Conservation (phyloP, 2,113 vertebrate species). For the Seriola quinqueradiata region DNA sequence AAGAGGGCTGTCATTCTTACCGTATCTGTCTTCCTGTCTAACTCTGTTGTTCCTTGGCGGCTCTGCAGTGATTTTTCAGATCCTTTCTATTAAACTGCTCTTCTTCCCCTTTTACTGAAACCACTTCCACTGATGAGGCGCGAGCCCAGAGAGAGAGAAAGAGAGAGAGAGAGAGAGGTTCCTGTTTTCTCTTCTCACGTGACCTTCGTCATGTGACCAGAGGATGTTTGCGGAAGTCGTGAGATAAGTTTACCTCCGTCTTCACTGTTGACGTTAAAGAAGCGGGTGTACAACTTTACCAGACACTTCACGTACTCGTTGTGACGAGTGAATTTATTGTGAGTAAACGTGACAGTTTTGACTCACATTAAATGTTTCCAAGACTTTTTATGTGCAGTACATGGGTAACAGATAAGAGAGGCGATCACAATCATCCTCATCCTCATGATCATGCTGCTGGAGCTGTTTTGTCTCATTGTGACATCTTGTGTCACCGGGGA, state of each 20-base stretch:
- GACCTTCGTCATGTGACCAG: conserved; percentile 62
- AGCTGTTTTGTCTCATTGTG: conserved; percentile 30
- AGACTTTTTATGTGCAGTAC: not conserved
- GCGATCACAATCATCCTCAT: not conserved
- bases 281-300: not conserved
- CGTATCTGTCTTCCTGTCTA: not conserved
- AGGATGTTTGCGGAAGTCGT: conserved; percentile 50
- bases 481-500: conserved; percentile 27
- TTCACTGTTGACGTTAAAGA: not conserved
- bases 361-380: not conserved
- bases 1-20: not conserved
- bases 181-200: conserved; percentile 53
- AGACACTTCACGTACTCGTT: not conserved
- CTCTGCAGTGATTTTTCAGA: conserved; percentile 48
- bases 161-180: not conserved
- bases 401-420: not conserved
- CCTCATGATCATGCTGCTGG: conserved; percentile 30
- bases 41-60: not conserved
- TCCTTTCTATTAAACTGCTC: not conserved
- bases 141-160: not conserved
- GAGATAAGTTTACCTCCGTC: too few relatives aligned
- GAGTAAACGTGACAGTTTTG: too few relatives aligned
- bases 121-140: conserved; percentile 43
- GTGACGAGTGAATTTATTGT: too few relatives aligned
- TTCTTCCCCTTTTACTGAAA: not conserved